Conservation (phyloP, 2,888 invertebrate species). For the Smittia aterrima region DNA sequence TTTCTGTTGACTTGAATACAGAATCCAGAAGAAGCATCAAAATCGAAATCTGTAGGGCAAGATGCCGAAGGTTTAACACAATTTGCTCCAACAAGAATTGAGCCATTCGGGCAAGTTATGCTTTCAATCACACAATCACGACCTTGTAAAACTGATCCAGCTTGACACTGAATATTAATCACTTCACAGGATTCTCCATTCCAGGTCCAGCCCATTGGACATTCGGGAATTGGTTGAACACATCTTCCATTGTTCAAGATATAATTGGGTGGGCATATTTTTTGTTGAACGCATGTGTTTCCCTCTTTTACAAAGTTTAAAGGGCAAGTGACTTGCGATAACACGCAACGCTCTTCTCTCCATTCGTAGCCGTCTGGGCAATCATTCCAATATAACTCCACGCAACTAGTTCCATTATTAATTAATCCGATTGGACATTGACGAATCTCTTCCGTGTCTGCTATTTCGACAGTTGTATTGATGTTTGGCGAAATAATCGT, state of each 20-base stretch:
- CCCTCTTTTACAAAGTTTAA: conserved; percentile 27
- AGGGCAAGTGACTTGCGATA: conserved; percentile 12
- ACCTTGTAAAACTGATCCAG: background rate
- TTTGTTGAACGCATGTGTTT: background rate
- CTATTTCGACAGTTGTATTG: background rate
- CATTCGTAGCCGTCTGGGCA: conserved; percentile 4
- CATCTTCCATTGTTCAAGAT: background rate
- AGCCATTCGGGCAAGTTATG: conserved; percentile 18
- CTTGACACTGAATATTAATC: background rate
- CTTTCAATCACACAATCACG: conserved; percentile 18
- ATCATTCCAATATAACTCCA: background rate
- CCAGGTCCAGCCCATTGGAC: background rate
- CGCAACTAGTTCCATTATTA: background rate
- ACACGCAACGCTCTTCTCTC: conserved; percentile 23
- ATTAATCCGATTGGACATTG: conserved; percentile 22
- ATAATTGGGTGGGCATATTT: conserved; percentile 27
- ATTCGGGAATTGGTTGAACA: background rate
- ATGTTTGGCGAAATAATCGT: too few relatives aligned
- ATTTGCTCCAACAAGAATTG: background rate
- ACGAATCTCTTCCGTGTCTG: background rate
- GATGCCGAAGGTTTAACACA: background rate
- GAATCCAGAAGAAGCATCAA: background rate
- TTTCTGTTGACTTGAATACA: background rate
- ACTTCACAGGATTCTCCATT: background rate
- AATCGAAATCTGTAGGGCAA: conserved; percentile 22